A percentile compares a stretch with the other conserved stretches of the same genome.
phyloP scores from a whole-genome alignment of 2,888 invertebrate genomes.

The Trissolcus japonicus region DNA sequence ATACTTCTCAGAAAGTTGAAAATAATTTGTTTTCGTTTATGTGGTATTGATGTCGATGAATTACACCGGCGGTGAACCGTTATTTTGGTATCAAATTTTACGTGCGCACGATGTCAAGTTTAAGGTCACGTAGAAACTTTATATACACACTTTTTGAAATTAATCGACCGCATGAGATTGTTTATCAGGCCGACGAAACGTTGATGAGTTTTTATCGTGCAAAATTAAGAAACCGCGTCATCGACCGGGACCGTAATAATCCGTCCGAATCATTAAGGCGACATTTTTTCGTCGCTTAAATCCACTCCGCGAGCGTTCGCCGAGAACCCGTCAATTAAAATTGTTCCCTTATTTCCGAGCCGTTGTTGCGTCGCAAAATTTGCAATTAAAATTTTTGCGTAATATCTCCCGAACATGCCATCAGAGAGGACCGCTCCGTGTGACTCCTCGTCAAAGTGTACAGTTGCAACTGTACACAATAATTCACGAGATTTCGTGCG shows the following conservation, averaged over 20 bases:
- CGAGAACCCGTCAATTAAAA: no score
- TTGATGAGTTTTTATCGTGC: background rate
- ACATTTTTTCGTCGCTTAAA: no score
- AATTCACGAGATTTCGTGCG: slow-evolving; percentile 6
- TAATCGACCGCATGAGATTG: slow-evolving; percentile 29
- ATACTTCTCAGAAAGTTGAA: background rate
- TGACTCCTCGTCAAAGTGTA: background rate
- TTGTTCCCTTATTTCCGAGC: no score
- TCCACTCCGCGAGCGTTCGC: no score
- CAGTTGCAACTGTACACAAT: slow-evolving; percentile 2
- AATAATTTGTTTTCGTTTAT: background rate
- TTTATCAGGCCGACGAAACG: background rate
- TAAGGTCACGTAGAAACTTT: slow-evolving; percentile 28
- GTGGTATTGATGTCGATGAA: slow-evolving; percentile 16
- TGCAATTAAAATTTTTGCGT: no score
- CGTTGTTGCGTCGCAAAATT: background rate
- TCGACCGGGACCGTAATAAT: no score
- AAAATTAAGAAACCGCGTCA: slow-evolving; percentile 15
- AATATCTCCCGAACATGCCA: no score
- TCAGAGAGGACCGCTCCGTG: no score
- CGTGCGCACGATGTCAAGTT: slow-evolving; percentile 13
- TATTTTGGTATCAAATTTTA: slow-evolving; percentile 29
- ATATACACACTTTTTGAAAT: slow-evolving; percentile 19
- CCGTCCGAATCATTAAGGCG: background rate
- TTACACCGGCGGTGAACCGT: slow-evolving; percentile 10